Evolutionary conservation across 2,113 vertebrate genomes (phyloP), one percentile per base, ranked within the genome.

Genomic region (Oceanites oceanicus): DNA sequence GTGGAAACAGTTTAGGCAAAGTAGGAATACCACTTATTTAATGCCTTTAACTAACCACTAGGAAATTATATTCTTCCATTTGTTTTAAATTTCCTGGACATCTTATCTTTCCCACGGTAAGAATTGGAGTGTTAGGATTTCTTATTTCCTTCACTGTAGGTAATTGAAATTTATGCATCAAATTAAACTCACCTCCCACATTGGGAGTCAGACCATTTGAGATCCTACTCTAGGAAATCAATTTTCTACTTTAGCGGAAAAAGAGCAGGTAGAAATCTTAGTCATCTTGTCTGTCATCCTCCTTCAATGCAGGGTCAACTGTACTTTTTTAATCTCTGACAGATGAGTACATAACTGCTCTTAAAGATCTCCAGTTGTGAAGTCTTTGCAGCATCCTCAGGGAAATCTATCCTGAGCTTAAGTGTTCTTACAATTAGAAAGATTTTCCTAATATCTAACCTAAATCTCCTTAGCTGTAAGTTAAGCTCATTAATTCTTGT

Each of bases 381-480:
- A 87, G 47, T 62, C 50, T 84, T 72, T 71, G 79, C 83, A 94
- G 72, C 42, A 59, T 89, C 91, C 68, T 77, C 7, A 12, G 68
- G 56, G 89, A 95, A 89, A 95, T 81, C 68, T 94, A 42, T 59
- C 38, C 91, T 71, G 44, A 71, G 73, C 86, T 94, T 72, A 77
- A 89, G 8, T 81, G 70, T 89, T 56, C 89, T 81, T 78, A 84
- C 52, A 91, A 65, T 81, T 92, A 85, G 23, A 75, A 84, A 92
- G 56, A 78, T 92, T 84, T 89, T 71, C 47, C 23, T 72, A 67
- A 74, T 94, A 96, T 96, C 89, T 92, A 87, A 67, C 80, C 61
- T 85, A 95, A 96, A 87, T 96, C 93, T 95, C 61, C 68, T 75
- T 87, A 81, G 89, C 80, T 95, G 20, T 10, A 84, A 75, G 26